Base-by-base conservation (phyloP, 2,797 vertebrate species). In the Cirrhinus molitorella region DNA sequence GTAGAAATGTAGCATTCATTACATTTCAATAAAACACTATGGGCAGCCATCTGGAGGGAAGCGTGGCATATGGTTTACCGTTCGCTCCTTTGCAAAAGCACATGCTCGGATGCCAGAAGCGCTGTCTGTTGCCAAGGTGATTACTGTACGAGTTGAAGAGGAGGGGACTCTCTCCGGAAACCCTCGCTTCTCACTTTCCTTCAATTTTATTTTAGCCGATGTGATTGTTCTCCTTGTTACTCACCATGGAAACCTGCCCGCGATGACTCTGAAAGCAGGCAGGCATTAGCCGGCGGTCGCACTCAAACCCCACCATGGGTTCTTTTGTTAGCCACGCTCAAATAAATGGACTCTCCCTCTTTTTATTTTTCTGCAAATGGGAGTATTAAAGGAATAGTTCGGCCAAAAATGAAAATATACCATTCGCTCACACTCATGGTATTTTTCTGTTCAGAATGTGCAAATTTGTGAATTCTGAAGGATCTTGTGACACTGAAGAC, bases 21-120 rank as follows among this genome's bases (percentile, higher is more conserved):
- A 68, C 77, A 47, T 85, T 77, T 66, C 74, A 79, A 79, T 83
- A 77, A 82, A 55, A 79, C 31, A 63, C 61, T 83, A 75, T 81
- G 74, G 68, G 59, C n/a, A 23, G 47, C 84, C 81, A 84, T 85
- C 81, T 88, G 88, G 78, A 85, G 73, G 45, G 49, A 77, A 59
- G 70, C 4, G 14, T 57, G 77, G 78, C 88, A 88, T 85, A 85
- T 75, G 84, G 61, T 68, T 71, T 37, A 47, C 14, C 57, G 19
- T 59, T 79, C 31, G 43, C 79, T 77, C 19, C 68, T 77, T 55
- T 45, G 63, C 17, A 53, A 59, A 49, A 37, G 79, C 40, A 65
- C 66, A 55, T 73, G 55, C 63, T 78, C 47, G 31, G 75, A 81
- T 81, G 83, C 76, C 63, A 76, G 31, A 63, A 85, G 74, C 51